Evolutionary conservation across 1,140 invertebrate genomes (phyloP).

Genomic region (Drosophila sucinea): DNA sequence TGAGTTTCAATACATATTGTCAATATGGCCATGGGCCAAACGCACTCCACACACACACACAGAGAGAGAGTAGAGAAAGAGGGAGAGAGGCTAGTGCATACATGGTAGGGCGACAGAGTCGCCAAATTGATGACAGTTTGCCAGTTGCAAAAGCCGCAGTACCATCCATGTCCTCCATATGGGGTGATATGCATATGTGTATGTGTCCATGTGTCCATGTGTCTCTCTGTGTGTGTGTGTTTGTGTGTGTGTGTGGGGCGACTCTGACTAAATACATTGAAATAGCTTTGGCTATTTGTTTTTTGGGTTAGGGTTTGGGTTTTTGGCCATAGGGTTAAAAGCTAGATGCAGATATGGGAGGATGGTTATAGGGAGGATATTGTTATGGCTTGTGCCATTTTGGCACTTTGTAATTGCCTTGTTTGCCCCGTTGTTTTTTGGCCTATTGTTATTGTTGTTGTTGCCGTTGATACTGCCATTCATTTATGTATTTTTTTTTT

Average conservation of each 20-base stretch:
- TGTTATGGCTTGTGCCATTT: constrained; percentile 79
- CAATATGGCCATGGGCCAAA: constrained; percentile 79
- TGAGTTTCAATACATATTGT: constrained; percentile 81
- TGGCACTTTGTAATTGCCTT: constrained; percentile 80
- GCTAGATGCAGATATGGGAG: background rate
- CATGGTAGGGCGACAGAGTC: constrained; percentile 41
- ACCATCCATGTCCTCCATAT: constrained; percentile 38
- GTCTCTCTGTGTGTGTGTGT: constrained; percentile 39
- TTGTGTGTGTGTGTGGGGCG: constrained; percentile 68
- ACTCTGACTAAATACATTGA: constrained; percentile 75
- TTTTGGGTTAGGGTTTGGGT: constrained; percentile 49
- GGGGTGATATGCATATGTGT: constrained; percentile 26
- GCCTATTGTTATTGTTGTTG: constrained; percentile 60
- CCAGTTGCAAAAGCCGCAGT: constrained; percentile 79
- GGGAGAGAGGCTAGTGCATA: background rate
- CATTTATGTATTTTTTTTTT: constrained; percentile 62
- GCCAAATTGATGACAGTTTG: constrained; percentile 80
- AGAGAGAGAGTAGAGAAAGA: background rate
- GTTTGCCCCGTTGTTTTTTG: constrained; percentile 71
- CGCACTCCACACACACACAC: constrained; percentile 33
- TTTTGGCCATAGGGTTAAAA: constrained; percentile 8
- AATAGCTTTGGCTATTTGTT: constrained; percentile 79
- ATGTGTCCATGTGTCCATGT: constrained; percentile 66
- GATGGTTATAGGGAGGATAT: constrained; percentile 25
- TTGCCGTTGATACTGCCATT: constrained; percentile 50